Percentiles rank a stretch among this genome's conserved stretches.
These are phyloP conservation scores for Pelusios castaneus DNA, from an alignment of 2,113 vertebrate species.

Conservation along the genomic window DNA sequence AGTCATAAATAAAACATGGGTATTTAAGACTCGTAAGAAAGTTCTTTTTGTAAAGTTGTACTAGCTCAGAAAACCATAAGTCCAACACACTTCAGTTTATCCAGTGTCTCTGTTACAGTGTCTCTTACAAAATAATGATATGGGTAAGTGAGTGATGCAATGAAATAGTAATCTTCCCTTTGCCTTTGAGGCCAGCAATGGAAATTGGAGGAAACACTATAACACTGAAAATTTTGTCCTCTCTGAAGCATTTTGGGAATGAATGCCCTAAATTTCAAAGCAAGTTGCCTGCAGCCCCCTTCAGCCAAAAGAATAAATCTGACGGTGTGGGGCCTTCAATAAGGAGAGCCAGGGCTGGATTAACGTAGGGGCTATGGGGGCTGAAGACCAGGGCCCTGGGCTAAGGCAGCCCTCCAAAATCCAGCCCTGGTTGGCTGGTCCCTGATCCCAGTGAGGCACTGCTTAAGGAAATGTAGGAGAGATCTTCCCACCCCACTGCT, in stretches of 20 bases:
- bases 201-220: neutral
- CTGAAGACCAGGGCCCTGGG: too few species aligned
- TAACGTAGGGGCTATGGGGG: too few species aligned
- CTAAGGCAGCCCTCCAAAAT: too few species aligned
- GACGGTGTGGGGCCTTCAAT: neutral
- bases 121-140: neutral
- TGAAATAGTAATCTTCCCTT: neutral
- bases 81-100: neutral
- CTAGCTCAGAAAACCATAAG: neutral
- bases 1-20: neutral
- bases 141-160: neutral
- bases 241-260: neutral
- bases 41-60: neutral
- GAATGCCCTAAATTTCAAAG: neutral
- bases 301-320: neutral
- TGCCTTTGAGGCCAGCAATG: neutral
- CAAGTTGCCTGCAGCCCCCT: rapidly evolving
- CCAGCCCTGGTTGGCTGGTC: too few species aligned
- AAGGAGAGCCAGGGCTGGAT: too few species aligned
- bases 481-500: too few species aligned
- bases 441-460: too few species aligned
- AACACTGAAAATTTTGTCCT: neutral
- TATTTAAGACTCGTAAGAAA: neutral
- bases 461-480: too few species aligned
- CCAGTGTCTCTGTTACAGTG: neutral